phyloP scores from a whole-genome alignment of 2,888 invertebrate genomes.

The Lasioglossum lativentre region DNA sequence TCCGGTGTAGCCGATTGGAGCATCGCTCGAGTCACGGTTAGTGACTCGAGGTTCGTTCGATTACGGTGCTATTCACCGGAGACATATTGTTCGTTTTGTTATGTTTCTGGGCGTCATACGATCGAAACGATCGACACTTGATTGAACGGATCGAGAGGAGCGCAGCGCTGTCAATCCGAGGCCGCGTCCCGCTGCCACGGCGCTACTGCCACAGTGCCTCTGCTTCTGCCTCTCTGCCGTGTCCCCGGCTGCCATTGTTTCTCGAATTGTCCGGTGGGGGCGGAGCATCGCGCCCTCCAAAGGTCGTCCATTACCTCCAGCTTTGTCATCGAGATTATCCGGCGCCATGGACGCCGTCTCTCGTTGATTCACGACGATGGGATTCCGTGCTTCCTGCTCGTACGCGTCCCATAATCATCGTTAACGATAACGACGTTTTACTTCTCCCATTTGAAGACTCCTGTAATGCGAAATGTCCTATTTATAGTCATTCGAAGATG shows the following conservation, averaged over 20 bases:
- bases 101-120: not conserved
- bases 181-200: constrained; percentile 43
- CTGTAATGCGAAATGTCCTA: not conserved
- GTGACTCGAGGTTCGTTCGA: not conserved
- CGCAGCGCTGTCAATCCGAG: constrained; percentile 34
- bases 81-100: not conserved
- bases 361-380: constrained; percentile 29
- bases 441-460: not conserved
- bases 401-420: not conserved
- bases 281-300: constrained; percentile 83
- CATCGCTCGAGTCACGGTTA: not conserved
- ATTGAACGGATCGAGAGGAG: constrained; percentile 30
- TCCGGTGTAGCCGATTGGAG: not conserved
- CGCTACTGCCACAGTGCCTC: constrained; percentile 19
- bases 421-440: not conserved
- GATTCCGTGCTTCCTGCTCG: constrained; percentile 5
- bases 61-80: not conserved
- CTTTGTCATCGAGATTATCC: constrained; percentile 65
- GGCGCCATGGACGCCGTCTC: constrained; percentile 52
- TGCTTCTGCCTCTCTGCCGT: constrained; percentile 50
- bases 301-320: constrained; percentile 78
- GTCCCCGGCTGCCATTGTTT: constrained; percentile 80
- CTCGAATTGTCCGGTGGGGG: constrained; percentile 80
- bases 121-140: constrained; percentile 11
- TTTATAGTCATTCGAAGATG: not conserved